These are phyloP conservation scores for Chalcis sispes DNA, from an alignment of 2,888 invertebrate genomes.

Conservation along the genomic window DNA sequence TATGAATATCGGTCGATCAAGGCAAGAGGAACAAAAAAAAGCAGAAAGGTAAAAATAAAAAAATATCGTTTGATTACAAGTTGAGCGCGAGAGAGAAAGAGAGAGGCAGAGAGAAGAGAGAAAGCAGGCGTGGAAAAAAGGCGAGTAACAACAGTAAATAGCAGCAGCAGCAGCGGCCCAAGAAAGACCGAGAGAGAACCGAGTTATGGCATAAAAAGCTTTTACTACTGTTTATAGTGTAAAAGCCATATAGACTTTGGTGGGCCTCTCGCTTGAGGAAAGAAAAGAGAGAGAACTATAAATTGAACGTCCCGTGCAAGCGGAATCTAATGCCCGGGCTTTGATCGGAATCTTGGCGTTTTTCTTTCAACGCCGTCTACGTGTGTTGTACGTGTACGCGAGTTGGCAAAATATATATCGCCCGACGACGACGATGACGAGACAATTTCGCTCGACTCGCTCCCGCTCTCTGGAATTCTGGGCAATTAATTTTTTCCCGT, in stretches of 20 bases:
- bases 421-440: constrained; percentile 46
- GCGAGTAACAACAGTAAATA: too few species aligned
- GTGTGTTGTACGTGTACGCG: neutral
- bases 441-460: constrained; percentile 42
- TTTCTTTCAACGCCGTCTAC: neutral
- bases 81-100: neutral
- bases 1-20: constrained; percentile 43
- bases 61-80: constrained; percentile 46
- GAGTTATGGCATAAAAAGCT: constrained; percentile 44
- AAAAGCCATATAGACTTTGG: too few species aligned
- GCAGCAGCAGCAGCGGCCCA: neutral
- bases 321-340: constrained; percentile 33
- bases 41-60: constrained; percentile 46
- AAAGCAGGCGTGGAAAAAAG: neutral
- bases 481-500: constrained; percentile 55
- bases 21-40: constrained; percentile 16
- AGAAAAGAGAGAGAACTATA: constrained; percentile 57
- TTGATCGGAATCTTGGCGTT: constrained; percentile 48
- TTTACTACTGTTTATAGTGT: constrained; percentile 47
- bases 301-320: constrained; percentile 62
- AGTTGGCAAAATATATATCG: constrained; percentile 10
- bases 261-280: constrained; percentile 18
- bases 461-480: constrained; percentile 48
- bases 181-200: neutral
- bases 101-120: neutral